Percentiles rank a stretch among this genome's conserved stretches.
phyloP scores from a whole-genome alignment of 2,888 invertebrate genomes.

The Halocaridina rubra region DNA sequence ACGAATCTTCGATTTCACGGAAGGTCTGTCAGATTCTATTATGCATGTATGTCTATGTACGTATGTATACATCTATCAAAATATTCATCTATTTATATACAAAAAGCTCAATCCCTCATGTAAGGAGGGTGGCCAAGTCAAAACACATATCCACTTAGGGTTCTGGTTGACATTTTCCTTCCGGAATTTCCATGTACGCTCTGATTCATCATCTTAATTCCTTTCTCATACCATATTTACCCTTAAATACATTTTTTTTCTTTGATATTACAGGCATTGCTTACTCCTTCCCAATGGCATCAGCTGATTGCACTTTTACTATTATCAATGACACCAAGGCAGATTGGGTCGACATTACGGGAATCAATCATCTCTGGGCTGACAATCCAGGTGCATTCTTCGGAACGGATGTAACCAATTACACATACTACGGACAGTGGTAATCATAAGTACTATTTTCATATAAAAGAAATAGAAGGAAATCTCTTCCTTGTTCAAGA shows the following conservation, averaged over 20 bases:
- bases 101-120: too few species aligned
- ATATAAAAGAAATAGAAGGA: neutral
- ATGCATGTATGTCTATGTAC: too few species aligned
- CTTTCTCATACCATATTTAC: too few species aligned
- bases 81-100: too few species aligned
- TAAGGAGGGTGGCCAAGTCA: too few species aligned
- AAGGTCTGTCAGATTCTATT: too few species aligned
- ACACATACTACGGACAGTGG: constrained; percentile 35
- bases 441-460: neutral
- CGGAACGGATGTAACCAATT: constrained; percentile 22
- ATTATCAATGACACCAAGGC: constrained; percentile 7
- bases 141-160: too few species aligned
- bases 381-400: constrained; percentile 47
- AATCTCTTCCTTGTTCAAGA: neutral
- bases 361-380: constrained; percentile 32
- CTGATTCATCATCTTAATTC: too few species aligned
- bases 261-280: constrained; percentile 30
- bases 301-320: neutral
- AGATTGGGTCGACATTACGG: constrained; percentile 37
- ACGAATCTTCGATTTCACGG: constrained; percentile 19
- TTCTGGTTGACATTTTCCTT: too few species aligned
- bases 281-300: neutral
- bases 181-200: too few species aligned
- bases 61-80: too few species aligned
- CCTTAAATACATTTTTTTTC: too few species aligned